Evolutionary conservation across 2,113 vertebrate genomes (phyloP).

Genomic region (Cyanistes caeruleus): DNA sequence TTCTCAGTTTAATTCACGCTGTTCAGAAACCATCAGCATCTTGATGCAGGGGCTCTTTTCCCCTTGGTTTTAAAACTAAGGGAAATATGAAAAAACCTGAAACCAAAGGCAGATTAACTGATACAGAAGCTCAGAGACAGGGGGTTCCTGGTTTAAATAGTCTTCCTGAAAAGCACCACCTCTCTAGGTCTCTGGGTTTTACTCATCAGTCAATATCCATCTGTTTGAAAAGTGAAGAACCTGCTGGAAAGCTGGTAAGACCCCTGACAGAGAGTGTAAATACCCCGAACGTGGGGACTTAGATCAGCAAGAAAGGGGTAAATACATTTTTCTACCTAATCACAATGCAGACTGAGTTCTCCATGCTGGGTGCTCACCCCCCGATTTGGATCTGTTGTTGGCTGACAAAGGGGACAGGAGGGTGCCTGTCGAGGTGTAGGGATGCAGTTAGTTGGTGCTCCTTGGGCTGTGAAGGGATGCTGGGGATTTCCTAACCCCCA

Average conservation of each 20-base stretch:
- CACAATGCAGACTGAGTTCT: background rate
- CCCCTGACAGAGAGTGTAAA: background rate
- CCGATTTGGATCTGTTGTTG: background rate
- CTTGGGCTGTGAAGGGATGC: background rate
- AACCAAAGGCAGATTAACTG: background rate
- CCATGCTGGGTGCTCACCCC: background rate
- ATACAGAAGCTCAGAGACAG: background rate
- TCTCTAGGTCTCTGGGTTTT: background rate
- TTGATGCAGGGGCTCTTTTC: background rate
- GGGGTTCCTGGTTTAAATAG: background rate
- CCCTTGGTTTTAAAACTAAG: background rate
- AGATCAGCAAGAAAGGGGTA: background rate
- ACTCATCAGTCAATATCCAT: constrained; percentile 10
- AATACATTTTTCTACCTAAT: background rate
- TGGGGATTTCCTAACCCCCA: accelerated
- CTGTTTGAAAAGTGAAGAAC: constrained; percentile 21
- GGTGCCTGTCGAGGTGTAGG: background rate
- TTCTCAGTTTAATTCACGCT: background rate
- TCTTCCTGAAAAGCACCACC: background rate
- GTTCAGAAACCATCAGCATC: background rate
- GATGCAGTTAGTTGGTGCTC: accelerated
- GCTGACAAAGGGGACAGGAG: background rate
- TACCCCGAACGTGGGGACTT: background rate
- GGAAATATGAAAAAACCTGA: background rate
- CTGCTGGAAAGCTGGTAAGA: constrained; percentile 21